These are phyloP conservation scores for Euproctis similis DNA, from an alignment of 2,888 invertebrate species.

Conservation along the genomic window DNA sequence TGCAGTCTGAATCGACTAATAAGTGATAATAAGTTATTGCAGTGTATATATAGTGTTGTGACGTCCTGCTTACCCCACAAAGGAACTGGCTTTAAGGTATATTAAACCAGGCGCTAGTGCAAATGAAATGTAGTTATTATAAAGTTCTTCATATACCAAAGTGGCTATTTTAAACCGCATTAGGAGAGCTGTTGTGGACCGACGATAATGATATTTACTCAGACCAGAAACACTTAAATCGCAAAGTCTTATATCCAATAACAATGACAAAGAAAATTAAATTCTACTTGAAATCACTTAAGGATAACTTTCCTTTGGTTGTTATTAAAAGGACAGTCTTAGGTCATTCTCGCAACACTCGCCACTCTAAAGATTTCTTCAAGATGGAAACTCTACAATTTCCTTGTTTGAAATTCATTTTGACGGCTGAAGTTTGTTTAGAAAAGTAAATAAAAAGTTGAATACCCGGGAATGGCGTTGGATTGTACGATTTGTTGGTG, in stretches of 20 bases:
- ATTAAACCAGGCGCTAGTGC: too few species aligned
- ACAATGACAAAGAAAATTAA: conserved; percentile 3
- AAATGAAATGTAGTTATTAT: too few species aligned
- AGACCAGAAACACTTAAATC: conserved; percentile 19
- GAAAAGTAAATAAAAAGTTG: conserved; percentile 41
- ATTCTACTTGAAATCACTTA: conserved; percentile 10
- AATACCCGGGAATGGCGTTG: conserved; percentile 39
- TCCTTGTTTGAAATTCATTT: conserved; percentile 59
- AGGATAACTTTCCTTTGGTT: conserved; percentile 10
- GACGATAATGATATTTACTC: conserved; percentile 63
- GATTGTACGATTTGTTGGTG: conserved; percentile 19
- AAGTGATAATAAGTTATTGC: too few species aligned
- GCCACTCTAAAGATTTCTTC: conserved; percentile 41
- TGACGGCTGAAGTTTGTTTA: conserved; percentile 44
- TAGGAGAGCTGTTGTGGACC: conserved; percentile 52
- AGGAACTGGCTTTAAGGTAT: too few species aligned
- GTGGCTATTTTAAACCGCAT: conserved; percentile 48
- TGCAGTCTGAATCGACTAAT: too few species aligned
- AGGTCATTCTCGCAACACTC: conserved; percentile 33
- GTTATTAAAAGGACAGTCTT: conserved; percentile 17
- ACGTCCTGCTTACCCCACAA: too few species aligned
- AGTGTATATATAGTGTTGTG: too few species aligned
- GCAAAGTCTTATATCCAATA: conserved; percentile 26
- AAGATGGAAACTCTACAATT: conserved; percentile 45
- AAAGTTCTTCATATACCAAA: conserved; percentile 40